Base-by-base conservation (phyloP, 92 coral and sea anemone species). In the Actinostola sp. region DNA sequence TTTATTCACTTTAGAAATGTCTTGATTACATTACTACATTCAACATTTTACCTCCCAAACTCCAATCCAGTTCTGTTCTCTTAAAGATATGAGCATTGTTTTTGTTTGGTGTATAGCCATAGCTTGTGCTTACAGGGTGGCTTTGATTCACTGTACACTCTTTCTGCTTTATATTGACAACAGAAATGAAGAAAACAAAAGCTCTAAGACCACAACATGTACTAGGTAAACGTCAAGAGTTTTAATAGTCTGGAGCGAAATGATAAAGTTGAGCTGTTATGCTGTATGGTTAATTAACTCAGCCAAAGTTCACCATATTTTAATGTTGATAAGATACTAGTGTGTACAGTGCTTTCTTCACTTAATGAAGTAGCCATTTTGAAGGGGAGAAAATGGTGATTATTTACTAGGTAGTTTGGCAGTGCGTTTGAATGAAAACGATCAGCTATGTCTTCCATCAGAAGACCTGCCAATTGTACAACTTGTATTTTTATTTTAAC, bases 401-500 rank as follows among this genome's bases (percentile, higher is more conserved):
- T 36, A 11, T 4, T 36, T 36, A 36, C 42, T 36, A 4, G 42
- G 42, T 11, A 11, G 11, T 36, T 11, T 36, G 4, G 11, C 4
- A 36, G 42, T 4, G 42, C 11, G 17, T 34, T 61, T 61, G 17
- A 42, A 61, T 31, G 30, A 44, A 31, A 34, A 1, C 23, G 60
- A 53, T 53, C 60, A 53, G 60, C 28, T 61, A 34, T 61, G 66
- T 61, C 44, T 34, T 61, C 66, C 38, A 24, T 21, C 20, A 61
- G 31, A 48, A 41, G 53, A 64, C 36, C 51, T 64, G 55, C 48
- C 70, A 64, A 29, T n/a, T 64, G 52, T 64, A 64, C 54, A 64
- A 64, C 12, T 39, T 61, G 66, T 61, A 61, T 61, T 17, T 61
- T 61, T 33, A 8, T 27, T 27, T 14, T 30, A 29, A 57, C 63